Conservation (phyloP, 2,113 vertebrate genomes). For the Spilogale gracilis region DNA sequence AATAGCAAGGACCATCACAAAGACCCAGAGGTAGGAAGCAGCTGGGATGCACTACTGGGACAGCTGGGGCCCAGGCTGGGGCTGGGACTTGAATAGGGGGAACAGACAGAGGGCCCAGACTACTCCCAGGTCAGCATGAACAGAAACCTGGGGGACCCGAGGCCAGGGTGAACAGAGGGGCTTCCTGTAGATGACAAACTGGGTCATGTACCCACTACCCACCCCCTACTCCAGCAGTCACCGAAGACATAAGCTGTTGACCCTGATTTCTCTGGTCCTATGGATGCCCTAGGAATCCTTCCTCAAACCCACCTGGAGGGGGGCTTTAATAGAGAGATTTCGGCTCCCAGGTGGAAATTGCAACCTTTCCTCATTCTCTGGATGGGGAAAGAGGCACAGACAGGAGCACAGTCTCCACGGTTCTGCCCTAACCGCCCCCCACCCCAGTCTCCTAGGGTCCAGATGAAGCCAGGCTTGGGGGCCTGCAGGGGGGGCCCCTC, state of each 20-base stretch:
- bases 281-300: background rate
- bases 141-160: background rate
- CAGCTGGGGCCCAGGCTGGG: background rate
- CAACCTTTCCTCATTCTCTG: background rate
- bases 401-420: too few species aligned
- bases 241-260: background rate
- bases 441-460: background rate
- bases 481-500: background rate
- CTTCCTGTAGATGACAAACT: constrained; percentile 17
- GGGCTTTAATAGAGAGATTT: background rate
- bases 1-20: too few species aligned
- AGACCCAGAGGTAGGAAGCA: background rate
- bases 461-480: background rate
- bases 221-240: background rate
- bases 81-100: background rate
- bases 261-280: background rate
- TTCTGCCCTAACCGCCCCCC: background rate
- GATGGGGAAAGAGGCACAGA: background rate
- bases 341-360: background rate
- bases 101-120: background rate
- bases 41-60: background rate
- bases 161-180: background rate
- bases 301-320: background rate
- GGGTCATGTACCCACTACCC: background rate
- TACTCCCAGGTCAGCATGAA: background rate